Conservation (phyloP, 2,113 vertebrate genomes). For the Pandion haliaetus region DNA sequence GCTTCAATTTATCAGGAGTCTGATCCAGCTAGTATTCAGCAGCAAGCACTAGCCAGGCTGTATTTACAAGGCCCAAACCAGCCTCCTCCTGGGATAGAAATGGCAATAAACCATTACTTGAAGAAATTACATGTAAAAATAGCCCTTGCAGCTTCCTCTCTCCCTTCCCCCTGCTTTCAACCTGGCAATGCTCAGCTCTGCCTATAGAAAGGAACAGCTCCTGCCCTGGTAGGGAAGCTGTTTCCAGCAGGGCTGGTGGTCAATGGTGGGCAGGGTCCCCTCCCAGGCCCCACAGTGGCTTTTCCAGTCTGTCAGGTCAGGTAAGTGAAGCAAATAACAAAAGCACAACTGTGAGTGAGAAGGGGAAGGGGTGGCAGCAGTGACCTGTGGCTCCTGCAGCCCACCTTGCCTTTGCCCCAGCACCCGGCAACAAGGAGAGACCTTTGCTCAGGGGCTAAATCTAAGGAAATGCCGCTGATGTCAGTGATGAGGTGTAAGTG, state of each 20-base stretch:
- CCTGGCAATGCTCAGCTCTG: not conserved
- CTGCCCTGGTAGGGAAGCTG: not conserved
- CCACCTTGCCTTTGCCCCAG: not conserved
- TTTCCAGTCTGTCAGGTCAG: conserved; percentile 9
- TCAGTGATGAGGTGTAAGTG: not conserved
- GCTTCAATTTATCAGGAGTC: not conserved
- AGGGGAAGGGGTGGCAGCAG: not conserved
- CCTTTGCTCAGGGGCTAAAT: not conserved
- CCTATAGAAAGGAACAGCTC: not conserved
- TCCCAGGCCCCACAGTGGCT: not conserved
- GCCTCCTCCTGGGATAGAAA: not conserved
- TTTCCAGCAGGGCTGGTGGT: not conserved
- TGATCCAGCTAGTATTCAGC: not conserved
- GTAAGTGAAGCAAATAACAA: not conserved
- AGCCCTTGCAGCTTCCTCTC: not conserved
- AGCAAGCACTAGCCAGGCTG: not conserved
- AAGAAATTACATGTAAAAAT: not conserved
- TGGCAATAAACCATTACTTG: not conserved
- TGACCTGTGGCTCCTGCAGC: not conserved
- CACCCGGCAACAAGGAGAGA: not conserved
- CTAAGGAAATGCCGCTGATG: accelerated
- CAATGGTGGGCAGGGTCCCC: accelerated
- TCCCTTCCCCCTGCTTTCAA: not conserved
- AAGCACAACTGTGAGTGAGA: not conserved
- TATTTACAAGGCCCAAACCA: not conserved